A percentile compares a stretch with the other conserved stretches of the same genome.
Evolutionary conservation across 2,888 invertebrate species (phyloP).

Genomic region (Tipula vernalis): DNA sequence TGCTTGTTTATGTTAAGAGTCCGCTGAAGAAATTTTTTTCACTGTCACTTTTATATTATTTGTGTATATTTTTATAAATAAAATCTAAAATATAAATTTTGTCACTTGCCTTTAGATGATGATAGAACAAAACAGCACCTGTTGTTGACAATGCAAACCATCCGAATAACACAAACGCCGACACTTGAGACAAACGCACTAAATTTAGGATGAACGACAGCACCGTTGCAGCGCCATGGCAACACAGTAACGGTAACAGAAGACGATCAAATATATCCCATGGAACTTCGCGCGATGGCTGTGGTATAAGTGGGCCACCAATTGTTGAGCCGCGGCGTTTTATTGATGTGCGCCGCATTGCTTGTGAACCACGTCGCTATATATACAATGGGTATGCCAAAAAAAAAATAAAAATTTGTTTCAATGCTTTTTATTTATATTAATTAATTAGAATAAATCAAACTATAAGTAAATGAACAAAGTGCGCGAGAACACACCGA

Average conservation of each 20-base stretch:
- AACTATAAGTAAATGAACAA: not conserved
- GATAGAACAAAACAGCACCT: constrained; percentile 69
- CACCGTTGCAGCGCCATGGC: constrained; percentile 67
- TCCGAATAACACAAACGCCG: constrained; percentile 65
- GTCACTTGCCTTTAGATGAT: constrained; percentile 63
- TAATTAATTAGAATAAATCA: not conserved
- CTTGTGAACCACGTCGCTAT: not conserved
- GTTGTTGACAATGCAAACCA: constrained; percentile 62
- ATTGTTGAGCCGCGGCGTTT: constrained; percentile 45
- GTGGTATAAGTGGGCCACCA: constrained; percentile 40
- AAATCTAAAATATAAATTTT: not conserved
- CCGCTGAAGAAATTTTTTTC: not conserved
- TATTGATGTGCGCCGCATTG: constrained; percentile 30
- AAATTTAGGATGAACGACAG: constrained; percentile 58
- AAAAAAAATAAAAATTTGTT: not conserved
- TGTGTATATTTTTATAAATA: not conserved
- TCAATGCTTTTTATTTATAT: not conserved
- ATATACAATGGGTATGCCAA: not conserved
- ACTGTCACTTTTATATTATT: not conserved
- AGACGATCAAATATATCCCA: constrained; percentile 59
- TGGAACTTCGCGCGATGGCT: constrained; percentile 53
- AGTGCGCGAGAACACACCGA: not conserved
- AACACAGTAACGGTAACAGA: constrained; percentile 62
- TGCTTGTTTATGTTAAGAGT: too few relatives aligned
- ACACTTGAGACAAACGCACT: constrained; percentile 59